These are phyloP conservation scores for Endomychus coccineus DNA, from an alignment of 2,888 invertebrate species.

Conservation along the genomic window DNA sequence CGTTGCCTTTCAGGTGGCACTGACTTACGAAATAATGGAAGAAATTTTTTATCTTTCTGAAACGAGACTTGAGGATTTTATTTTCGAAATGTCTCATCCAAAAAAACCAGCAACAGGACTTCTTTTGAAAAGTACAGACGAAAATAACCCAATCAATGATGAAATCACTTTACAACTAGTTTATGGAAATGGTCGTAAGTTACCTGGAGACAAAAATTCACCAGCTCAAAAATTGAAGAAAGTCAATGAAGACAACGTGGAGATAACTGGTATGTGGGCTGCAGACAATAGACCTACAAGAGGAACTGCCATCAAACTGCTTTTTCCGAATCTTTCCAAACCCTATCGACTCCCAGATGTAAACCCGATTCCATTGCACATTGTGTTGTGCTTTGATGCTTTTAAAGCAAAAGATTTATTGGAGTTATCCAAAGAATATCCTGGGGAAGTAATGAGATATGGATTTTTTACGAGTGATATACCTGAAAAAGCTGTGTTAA, in stretches of 20 bases:
- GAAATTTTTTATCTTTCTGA: slow-evolving; percentile 36
- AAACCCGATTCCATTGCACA: slow-evolving; percentile 55
- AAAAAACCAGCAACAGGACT: slow-evolving; percentile 27
- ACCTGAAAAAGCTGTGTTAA: slow-evolving; percentile 51
- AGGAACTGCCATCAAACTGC: slow-evolving; percentile 39
- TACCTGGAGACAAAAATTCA: slow-evolving; percentile 34
- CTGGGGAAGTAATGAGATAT: slow-evolving; percentile 52
- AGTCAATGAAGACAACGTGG: slow-evolving; percentile 6
- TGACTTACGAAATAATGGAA: slow-evolving; percentile 31
- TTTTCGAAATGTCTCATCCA: slow-evolving; percentile 25
- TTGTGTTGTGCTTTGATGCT: slow-evolving; percentile 61
- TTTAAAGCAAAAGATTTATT: slow-evolving; percentile 59
- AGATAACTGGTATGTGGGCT: slow-evolving; percentile 40
- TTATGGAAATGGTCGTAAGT: slow-evolving; percentile 34
- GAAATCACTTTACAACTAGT: slow-evolving; percentile 34
- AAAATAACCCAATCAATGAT: slow-evolving; percentile 32
- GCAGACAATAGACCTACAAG: slow-evolving; percentile 40
- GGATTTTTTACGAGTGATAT: slow-evolving; percentile 63
- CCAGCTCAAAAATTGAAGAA: slow-evolving; percentile 20
- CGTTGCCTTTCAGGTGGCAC: slow-evolving; percentile 24
- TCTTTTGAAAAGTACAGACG: slow-evolving; percentile 28
- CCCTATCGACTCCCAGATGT: slow-evolving; percentile 53
- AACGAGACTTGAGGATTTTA: slow-evolving; percentile 8
- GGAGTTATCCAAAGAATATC: slow-evolving; percentile 45
- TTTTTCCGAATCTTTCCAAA: slow-evolving; percentile 46